Evolutionary conservation across 2,113 vertebrate species (phyloP), one percentile per base, ranked within the genome.

Genomic region (Epinephelus fuscoguttatus): DNA sequence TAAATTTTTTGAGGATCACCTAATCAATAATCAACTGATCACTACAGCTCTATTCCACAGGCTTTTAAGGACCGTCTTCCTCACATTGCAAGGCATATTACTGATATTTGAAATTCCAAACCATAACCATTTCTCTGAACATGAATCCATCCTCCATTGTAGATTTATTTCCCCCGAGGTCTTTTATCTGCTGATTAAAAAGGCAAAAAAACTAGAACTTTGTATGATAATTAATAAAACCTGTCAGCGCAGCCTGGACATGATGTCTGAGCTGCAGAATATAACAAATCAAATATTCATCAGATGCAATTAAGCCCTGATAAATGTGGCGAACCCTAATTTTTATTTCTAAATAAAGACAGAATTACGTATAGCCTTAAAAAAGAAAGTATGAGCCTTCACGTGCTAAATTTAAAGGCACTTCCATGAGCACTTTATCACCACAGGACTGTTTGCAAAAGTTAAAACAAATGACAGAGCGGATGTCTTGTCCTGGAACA

Each of bases 401-500:
- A 21, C 23, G 18, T 52, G 33, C 33, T 37, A 37, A 37, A 6
- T 47, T 69, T 37, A 53, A 69, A 33, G 47, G 21, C 49, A 53
- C 67, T 53, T 33, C 33, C 9, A 45, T 10, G 42, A 45, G 13
- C 11, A 15, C 15, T 17, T 17, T 18, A 49, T 15, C 49, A 23
- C 21, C 40, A 19, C 60, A 5, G 37, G 60, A 55, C 40, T 87
- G 78, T 88, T 77, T 84, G 71, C 42, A 18, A 67, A 72, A 70
- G 25, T 68, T 37, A 73, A 76, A 59, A 78, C 53, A 80, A 77
- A 72, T 75, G 7, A 73, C 40, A 25, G 66, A 64, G 67, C 74
- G 82, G 83, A 87, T 82, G 85, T 78, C 63, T 78, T 1, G 67
- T 87, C 84, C 87, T 73, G 86, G 82, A 81, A 50, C 53, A 55